Percentiles rank a stretch among this genome's conserved stretches.
These are phyloP conservation scores for Trimorus sp. DNA, from an alignment of 2,888 invertebrate genomes.

Conservation along the genomic window DNA sequence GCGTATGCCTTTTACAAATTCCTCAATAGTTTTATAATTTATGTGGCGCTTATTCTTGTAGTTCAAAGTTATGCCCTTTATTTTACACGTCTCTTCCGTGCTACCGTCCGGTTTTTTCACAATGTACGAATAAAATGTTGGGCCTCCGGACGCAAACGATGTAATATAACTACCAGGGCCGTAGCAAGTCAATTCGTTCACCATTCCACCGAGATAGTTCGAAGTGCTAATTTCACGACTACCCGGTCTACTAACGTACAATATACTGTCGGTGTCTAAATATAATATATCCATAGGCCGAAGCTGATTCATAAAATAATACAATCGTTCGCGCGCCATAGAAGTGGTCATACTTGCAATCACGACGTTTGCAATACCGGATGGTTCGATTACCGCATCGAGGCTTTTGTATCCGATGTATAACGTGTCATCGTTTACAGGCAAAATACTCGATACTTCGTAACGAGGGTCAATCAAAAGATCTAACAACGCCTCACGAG, in stretches of 20 bases:
- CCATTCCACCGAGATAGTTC: slow-evolving; percentile 35
- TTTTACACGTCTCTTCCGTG: neutral
- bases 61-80: neutral
- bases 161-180: neutral
- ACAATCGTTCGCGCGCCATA: too few relatives aligned
- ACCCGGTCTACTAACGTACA: slow-evolving; percentile 4
- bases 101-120: slow-evolving; percentile 5
- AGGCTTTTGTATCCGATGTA: too few relatives aligned
- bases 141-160: slow-evolving; percentile 19
- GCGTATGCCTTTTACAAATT: neutral
- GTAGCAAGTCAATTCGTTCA: slow-evolving; percentile 27
- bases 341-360: too few relatives aligned
- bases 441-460: too few relatives aligned
- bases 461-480: too few relatives aligned
- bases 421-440: too few relatives aligned
- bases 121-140: slow-evolving; percentile 36
- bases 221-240: slow-evolving; percentile 1
- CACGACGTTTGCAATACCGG: too few relatives aligned
- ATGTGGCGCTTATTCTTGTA: neutral
- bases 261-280: slow-evolving; percentile 40
- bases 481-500: too few relatives aligned
- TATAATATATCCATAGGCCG: too few relatives aligned
- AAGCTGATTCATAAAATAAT: too few relatives aligned
- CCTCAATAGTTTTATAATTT: neutral
- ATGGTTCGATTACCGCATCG: too few relatives aligned